These are phyloP conservation scores for Syngnathus scovelli DNA, from an alignment of 2,113 vertebrate species.

Conservation along the genomic window DNA sequence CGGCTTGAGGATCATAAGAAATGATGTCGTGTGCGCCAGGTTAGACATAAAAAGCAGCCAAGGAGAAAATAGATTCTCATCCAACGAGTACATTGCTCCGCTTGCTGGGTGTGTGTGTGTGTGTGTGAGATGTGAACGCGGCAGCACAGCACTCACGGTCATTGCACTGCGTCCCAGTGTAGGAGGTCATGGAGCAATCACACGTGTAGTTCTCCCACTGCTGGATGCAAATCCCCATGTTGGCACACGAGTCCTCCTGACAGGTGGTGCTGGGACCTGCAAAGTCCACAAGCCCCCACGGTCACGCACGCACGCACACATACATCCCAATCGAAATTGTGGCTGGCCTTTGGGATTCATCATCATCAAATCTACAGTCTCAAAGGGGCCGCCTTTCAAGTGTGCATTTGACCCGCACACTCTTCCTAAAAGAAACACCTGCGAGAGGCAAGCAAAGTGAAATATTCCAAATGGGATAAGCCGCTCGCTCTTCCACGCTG, in stretches of 20 bases:
- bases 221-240: constrained; percentile 94
- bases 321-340: not conserved
- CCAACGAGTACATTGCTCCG: not conserved
- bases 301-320: not conserved
- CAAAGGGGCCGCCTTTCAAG: too few species aligned
- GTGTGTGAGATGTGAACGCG: too few species aligned
- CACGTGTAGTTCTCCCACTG: constrained; percentile 97
- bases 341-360: too few species aligned
- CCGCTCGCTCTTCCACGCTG: too few species aligned
- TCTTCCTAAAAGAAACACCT: too few species aligned
- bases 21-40: not conserved
- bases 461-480: too few species aligned
- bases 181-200: constrained; percentile 95
- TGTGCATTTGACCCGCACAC: too few species aligned
- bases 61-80: not conserved
- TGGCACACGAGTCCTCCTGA: constrained; percentile 93
- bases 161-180: constrained; percentile 90
- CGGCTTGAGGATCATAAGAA: too few species aligned
- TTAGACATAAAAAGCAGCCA: not conserved
- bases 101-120: too few species aligned
- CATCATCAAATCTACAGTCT: too few species aligned
- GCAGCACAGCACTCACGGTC: constrained; percentile 62
- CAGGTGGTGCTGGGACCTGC: constrained; percentile 92
- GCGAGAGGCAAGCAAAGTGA: not conserved
- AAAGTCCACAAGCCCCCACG: constrained; percentile 4